Percentiles rank a stretch among this genome's conserved stretches.
Conservation (phyloP, 2,888 invertebrate species). For the Alviniconcha strummeri region DNA sequence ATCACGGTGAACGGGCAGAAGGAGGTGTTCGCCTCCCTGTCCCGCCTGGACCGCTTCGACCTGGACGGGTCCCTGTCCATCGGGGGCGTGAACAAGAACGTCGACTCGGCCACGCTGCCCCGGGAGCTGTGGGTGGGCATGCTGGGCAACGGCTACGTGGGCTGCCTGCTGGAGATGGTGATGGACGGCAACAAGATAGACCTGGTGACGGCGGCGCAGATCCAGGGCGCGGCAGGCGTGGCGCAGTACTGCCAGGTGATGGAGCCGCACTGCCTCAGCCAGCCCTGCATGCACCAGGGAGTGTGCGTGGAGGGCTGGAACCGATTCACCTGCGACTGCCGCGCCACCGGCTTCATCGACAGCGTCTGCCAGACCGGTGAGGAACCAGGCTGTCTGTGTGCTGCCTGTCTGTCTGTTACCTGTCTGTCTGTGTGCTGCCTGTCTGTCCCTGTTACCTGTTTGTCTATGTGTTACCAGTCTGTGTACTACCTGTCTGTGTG, state of each 20-base stretch:
- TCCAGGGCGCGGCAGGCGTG: slow-evolving; percentile 93
- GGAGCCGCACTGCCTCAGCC: slow-evolving; percentile 77
- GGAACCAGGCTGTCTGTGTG: background rate
- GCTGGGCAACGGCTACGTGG: slow-evolving; percentile 92
- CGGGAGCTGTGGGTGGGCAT: slow-evolving; percentile 93
- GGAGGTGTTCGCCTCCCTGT: slow-evolving; percentile 74
- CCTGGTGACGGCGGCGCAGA: slow-evolving; percentile 89
- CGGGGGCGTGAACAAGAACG: slow-evolving; percentile 81
- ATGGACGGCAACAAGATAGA: slow-evolving; percentile 92
- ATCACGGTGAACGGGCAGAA: slow-evolving; percentile 87
- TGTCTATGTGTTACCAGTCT: background rate
- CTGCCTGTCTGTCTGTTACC: background rate
- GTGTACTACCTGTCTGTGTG: too few species aligned
- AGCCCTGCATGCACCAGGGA: slow-evolving; percentile 93
- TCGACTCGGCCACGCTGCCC: slow-evolving; percentile 84
- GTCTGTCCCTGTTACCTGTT: background rate
- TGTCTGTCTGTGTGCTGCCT: background rate
- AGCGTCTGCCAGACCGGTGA: slow-evolving; percentile 91
- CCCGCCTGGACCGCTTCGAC: slow-evolving; percentile 90
- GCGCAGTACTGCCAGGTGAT: slow-evolving; percentile 86
- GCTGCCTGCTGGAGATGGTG: slow-evolving; percentile 92
- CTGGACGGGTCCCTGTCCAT: slow-evolving; percentile 91
- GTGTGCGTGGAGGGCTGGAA: slow-evolving; percentile 96
- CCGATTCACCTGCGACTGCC: slow-evolving; percentile 93
- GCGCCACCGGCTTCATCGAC: slow-evolving; percentile 89